phyloP scores from a whole-genome alignment of 2,797 vertebrate species.

The Sciurus vulgaris region DNA sequence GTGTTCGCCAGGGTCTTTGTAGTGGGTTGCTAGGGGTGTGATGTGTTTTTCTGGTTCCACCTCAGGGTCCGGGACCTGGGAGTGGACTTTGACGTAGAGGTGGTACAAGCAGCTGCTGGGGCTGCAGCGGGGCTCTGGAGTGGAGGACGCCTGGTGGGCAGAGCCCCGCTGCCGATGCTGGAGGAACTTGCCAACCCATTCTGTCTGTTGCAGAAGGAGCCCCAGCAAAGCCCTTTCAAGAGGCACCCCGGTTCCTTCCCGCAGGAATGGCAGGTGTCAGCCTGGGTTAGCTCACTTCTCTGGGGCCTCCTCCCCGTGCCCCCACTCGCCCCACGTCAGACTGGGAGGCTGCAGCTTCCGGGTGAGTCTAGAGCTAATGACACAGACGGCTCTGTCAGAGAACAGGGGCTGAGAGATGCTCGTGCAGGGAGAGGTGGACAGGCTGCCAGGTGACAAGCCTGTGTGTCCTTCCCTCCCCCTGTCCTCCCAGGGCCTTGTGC shows the following conservation, averaged over 20 bases:
- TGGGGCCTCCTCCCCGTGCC: neutral
- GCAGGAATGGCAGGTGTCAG: conserved; percentile 66
- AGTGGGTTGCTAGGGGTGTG: conserved; percentile 56
- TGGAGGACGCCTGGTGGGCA: conserved; percentile 76
- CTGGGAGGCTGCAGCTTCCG: neutral
- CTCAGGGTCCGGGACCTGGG: conserved; percentile 65
- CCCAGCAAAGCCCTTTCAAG: conserved; percentile 74
- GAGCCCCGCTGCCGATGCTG: conserved; percentile 72
- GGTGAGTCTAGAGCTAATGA: neutral
- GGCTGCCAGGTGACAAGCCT: neutral
- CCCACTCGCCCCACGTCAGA: neutral
- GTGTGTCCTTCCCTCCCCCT: neutral
- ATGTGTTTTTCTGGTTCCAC: conserved; percentile 73
- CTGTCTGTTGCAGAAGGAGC: conserved; percentile 66
- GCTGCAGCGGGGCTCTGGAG: neutral
- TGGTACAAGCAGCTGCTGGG: conserved; percentile 49
- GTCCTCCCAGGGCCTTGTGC: neutral
- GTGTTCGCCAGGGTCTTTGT: conserved; percentile 56
- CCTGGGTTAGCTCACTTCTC: conserved; percentile 15
- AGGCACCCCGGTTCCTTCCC: conserved; percentile 78
- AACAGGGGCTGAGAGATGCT: neutral
- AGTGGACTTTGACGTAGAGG: conserved; percentile 80
- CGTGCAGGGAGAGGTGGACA: neutral
- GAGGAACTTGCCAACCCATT: conserved; percentile 57
- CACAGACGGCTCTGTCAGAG: neutral